A percentile compares a stretch with the other conserved stretches of the same genome.
These are phyloP conservation scores for Xanthia togata DNA, from an alignment of 2,888 invertebrate genomes.

Conservation along the genomic window DNA sequence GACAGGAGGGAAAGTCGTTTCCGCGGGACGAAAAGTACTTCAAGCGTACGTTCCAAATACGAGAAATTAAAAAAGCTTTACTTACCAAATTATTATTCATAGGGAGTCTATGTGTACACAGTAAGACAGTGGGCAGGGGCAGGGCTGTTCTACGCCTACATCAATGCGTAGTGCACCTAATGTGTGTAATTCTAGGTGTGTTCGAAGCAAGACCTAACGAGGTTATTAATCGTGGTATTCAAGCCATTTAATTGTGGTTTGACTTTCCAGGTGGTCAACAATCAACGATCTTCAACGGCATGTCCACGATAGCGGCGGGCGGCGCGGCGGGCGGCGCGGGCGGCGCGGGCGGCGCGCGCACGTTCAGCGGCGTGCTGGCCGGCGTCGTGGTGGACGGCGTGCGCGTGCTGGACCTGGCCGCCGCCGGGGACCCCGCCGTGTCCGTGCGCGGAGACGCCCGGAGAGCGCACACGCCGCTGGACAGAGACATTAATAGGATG, in stretches of 20 bases:
- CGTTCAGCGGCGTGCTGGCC: constrained; percentile 96
- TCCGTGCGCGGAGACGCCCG: constrained; percentile 96
- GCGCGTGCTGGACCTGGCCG: constrained; percentile 95
- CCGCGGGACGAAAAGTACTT: too few species aligned
- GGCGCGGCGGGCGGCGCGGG: constrained; percentile 94
- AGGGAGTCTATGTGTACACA: too few species aligned
- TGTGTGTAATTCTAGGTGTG: not conserved
- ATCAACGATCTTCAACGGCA: constrained; percentile 97
- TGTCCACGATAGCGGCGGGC: constrained; percentile 96
- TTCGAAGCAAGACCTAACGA: too few species aligned
- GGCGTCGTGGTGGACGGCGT: constrained; percentile 97
- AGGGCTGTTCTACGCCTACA: not conserved
- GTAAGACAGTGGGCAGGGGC: too few species aligned
- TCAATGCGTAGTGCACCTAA: not conserved
- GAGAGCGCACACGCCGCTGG: constrained; percentile 93
- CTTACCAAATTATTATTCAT: too few species aligned
- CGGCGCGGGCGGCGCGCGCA: constrained; percentile 92
- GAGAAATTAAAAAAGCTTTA: not conserved
- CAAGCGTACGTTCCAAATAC: too few species aligned
- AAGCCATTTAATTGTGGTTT: not conserved
- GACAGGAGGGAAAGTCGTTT: too few species aligned
- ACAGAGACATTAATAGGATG: constrained; percentile 95
- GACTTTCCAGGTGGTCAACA: constrained; percentile 93
- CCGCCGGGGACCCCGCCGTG: constrained; percentile 95
- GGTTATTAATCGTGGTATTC: too few species aligned